phyloP scores from a whole-genome alignment of 1,140 invertebrate genomes.

The Drosophila pruinosa region DNA sequence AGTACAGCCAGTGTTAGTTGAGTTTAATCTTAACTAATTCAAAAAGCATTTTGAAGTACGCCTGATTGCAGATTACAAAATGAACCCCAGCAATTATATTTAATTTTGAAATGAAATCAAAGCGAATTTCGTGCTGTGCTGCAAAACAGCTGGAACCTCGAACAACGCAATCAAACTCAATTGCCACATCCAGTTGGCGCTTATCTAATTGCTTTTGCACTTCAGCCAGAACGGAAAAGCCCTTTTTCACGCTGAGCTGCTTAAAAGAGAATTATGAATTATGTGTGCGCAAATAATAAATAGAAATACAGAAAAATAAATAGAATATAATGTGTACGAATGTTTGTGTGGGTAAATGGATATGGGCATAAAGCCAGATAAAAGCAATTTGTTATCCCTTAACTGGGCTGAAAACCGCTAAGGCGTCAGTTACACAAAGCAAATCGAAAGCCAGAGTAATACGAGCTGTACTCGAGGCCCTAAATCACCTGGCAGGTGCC shows the following conservation, averaged over 20 bases:
- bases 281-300: neutral
- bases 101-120: constrained; percentile 16
- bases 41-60: neutral
- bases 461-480: constrained; percentile 33
- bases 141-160: constrained; percentile 48
- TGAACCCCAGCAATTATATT: constrained; percentile 10
- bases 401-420: constrained; percentile 19
- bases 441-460: constrained; percentile 31
- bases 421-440: constrained; percentile 61
- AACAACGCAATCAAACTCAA: constrained; percentile 43
- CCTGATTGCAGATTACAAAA: neutral
- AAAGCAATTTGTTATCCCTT: constrained; percentile 72
- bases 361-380: constrained; percentile 41
- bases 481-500: constrained; percentile 58
- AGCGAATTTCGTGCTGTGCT: constrained; percentile 25
- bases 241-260: constrained; percentile 67
- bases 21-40: neutral
- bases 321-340: neutral
- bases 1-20: neutral
- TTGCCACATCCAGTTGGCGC: constrained; percentile 59
- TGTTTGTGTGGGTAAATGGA: neutral
- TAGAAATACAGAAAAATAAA: neutral
- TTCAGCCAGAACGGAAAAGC: constrained; percentile 41
- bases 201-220: constrained; percentile 75
- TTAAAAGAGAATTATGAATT: constrained; percentile 60